These are phyloP conservation scores for Microtus oregoni DNA, from an alignment of 2,113 vertebrate species.

Conservation along the genomic window DNA sequence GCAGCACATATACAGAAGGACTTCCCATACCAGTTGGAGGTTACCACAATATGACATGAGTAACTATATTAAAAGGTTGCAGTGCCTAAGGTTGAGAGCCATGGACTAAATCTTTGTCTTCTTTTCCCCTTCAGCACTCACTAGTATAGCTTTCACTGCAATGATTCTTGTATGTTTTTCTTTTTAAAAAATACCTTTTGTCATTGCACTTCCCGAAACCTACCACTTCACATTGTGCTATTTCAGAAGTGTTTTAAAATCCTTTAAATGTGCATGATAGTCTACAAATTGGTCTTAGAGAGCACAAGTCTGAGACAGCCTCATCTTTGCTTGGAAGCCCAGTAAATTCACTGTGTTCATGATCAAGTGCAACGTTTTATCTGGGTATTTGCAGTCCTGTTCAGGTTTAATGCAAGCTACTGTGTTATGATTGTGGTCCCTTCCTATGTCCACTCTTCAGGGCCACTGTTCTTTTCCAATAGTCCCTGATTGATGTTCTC, in stretches of 20 bases:
- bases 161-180: not conserved
- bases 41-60: not conserved
- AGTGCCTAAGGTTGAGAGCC: not conserved
- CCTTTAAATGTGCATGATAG: not conserved
- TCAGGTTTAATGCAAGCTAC: rapidly evolving
- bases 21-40: too few species aligned
- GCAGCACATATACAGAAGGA: too few species aligned
- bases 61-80: not conserved
- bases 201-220: not conserved
- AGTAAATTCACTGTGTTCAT: not conserved
- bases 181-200: not conserved
- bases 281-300: not conserved
- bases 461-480: not conserved
- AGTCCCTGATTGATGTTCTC: not conserved
- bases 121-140: not conserved
- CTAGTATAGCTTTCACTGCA: not conserved
- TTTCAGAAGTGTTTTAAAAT: not conserved
- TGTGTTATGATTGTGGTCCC: not conserved
- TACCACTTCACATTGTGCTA: not conserved
- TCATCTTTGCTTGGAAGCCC: not conserved
- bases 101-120: not conserved
- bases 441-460: not conserved
- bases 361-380: not conserved
- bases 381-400: not conserved
- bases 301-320: not conserved